Evolutionary conservation across 2,113 vertebrate genomes (phyloP).

Genomic region (Amphilophus citrinellus): DNA sequence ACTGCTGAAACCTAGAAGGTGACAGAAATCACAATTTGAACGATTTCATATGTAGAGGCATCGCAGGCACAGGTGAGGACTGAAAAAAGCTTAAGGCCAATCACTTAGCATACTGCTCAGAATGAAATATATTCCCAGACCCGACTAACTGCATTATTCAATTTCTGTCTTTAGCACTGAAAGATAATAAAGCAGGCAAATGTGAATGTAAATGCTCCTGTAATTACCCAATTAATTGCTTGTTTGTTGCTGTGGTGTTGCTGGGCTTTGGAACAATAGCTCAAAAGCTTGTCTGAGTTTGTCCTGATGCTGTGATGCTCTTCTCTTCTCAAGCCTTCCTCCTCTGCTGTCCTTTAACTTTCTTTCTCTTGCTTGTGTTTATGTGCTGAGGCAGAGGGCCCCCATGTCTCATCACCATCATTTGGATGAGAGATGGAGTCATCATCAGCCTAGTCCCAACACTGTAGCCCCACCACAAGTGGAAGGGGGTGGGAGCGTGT

Average conservation of each 20-base stretch:
- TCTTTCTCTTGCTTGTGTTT: slow-evolving; percentile 36
- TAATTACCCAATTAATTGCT: slow-evolving; percentile 68
- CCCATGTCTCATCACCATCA: slow-evolving; percentile 59
- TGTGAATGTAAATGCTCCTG: slow-evolving; percentile 32
- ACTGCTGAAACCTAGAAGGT: neutral
- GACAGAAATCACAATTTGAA: neutral
- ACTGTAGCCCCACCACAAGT: slow-evolving; percentile 18
- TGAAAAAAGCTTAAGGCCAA: slow-evolving; percentile 6
- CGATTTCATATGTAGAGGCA: neutral
- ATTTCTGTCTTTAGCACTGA: neutral
- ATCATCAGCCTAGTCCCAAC: slow-evolving; percentile 59
- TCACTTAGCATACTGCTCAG: neutral
- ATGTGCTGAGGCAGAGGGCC: slow-evolving; percentile 50
- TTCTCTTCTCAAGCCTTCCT: slow-evolving; percentile 12
- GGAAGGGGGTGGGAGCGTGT: slow-evolving; percentile 12
- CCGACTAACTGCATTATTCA: neutral
- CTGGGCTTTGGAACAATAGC: slow-evolving; percentile 33
- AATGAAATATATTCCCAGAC: neutral
- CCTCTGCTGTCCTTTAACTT: slow-evolving; percentile 28
- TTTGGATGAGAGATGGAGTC: slow-evolving; percentile 67
- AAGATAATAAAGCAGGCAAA: slow-evolving; percentile 55
- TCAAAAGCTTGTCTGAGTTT: slow-evolving; percentile 9
- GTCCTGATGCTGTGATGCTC: slow-evolving; percentile 1
- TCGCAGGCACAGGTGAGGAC: neutral
- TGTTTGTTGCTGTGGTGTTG: slow-evolving; percentile 54